phyloP scores from a whole-genome alignment of 2,888 invertebrate species.

The Amiota mariae region DNA sequence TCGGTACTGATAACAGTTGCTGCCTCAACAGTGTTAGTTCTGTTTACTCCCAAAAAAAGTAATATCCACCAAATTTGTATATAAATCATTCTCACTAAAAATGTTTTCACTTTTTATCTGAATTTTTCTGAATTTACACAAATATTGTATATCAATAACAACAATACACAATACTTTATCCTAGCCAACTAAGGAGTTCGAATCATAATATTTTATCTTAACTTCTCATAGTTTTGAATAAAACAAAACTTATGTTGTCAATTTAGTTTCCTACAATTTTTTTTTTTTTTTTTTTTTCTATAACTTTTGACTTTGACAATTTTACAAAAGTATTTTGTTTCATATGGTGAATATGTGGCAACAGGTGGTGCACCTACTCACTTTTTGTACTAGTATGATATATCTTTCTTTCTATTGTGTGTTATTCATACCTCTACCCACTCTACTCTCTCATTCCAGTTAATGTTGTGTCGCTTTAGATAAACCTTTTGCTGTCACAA shows the following conservation, averaged over 20 bases:
- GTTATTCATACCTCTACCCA: no score
- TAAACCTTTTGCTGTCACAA: slow-evolving; percentile 43
- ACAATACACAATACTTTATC: neutral
- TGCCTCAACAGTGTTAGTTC: neutral
- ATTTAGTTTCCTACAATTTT: neutral
- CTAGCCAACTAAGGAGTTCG: neutral
- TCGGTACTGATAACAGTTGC: slow-evolving; percentile 22
- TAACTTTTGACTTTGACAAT: slow-evolving; percentile 1
- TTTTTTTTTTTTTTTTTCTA: neutral
- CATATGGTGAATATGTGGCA: neutral
- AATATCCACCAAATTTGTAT: slow-evolving; percentile 57
- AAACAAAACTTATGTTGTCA: neutral
- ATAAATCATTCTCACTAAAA: slow-evolving; percentile 46
- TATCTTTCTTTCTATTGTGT: no score
- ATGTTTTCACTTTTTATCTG: no score
- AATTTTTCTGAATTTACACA: no score
- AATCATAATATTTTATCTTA: no score
- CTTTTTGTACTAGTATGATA: no score
- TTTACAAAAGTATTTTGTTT: neutral
- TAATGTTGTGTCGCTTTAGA: neutral
- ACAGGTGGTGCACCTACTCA: neutral
- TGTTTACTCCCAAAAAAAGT: slow-evolving; percentile 43
- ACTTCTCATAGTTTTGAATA: neutral
- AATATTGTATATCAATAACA: no score
- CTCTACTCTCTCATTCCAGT: no score